Evolutionary conservation across 2,113 vertebrate species (phyloP).

Genomic region (Gadus chalcogrammus): DNA sequence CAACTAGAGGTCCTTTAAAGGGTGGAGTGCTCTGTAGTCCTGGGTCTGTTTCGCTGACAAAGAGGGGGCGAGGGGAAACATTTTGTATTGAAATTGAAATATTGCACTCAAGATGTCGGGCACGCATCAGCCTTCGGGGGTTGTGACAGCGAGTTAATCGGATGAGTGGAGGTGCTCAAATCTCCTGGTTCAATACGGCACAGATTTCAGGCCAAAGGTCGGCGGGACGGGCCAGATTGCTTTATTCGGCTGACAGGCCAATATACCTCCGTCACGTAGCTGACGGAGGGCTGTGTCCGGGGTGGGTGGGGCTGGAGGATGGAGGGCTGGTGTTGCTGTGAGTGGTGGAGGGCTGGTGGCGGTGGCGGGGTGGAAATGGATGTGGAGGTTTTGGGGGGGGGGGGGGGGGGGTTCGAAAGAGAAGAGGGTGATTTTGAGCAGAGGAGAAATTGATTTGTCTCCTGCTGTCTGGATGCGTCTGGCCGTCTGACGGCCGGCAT

Average conservation of each 20-base stretch:
- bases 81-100: too few relatives aligned
- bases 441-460: constrained; percentile 65
- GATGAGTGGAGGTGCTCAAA: too few relatives aligned
- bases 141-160: too few relatives aligned
- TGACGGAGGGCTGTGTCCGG: background rate
- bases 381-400: background rate
- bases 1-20: too few relatives aligned
- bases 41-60: too few relatives aligned
- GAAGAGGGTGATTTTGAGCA: constrained; percentile 20
- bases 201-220: background rate
- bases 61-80: too few relatives aligned
- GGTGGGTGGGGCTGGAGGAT: background rate
- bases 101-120: too few relatives aligned
- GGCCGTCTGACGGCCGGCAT: constrained; percentile 62
- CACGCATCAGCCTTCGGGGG: too few relatives aligned
- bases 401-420: constrained; percentile 8
- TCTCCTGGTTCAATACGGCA: constrained; percentile 8
- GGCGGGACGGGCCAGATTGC: too few relatives aligned
- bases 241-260: constrained; percentile 19
- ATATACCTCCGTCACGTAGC: constrained; percentile 30
- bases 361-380: background rate
- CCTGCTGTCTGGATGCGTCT: constrained; percentile 60
- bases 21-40: too few relatives aligned
- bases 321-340: constrained; percentile 7
- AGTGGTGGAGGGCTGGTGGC: too few relatives aligned